Evolutionary conservation across 2,797 vertebrate species (phyloP), one percentile per base, ranked within the genome.

Genomic region (Argya squamiceps): DNA sequence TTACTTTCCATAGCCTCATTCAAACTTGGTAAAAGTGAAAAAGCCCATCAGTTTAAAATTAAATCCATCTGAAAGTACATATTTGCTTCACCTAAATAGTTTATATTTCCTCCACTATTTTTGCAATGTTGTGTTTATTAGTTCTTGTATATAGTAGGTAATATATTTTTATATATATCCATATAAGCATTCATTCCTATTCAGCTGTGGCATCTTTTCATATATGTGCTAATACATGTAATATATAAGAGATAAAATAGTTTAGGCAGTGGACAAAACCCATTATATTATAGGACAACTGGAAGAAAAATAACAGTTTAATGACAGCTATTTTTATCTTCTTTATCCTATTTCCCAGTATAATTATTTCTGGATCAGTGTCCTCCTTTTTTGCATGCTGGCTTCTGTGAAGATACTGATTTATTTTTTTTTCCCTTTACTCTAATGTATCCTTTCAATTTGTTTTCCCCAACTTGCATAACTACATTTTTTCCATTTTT

Each of bases 301-400:
- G 39, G 65, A 81, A 69, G 65, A 71, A 93, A 97, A 96, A 85
- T 91, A 97, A 92, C 75, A 20, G 53, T 96, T 89, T 92, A 93
- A 96, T 89, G 84, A 67, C 60, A 91, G 91, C 76, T 95, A 95
- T 97, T 96, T 96, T 96, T 97, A 89, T 95, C 92, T 50, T 92
- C 87, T 92, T 93, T 92, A 96, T 97, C 95, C 92, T 91, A 95
- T 96, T 96, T 97, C 89, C 82, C 53, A 88, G 84, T 89, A 65
- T 89, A 97, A 97, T 96, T 96, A 96, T 96, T 97, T 94, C 68
- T 97, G 84, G 84, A 94, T 94, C 89, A 59, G 84, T 93, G 95
- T 96, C 93, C 93, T 94, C 87, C 89, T 96, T 96, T 96, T 96
- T 93, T 88, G 63, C 75, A 68, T 68, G 43, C 87, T 20, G n/a